Base-by-base conservation (phyloP, 2,888 invertebrate species). In the Cataglyphis livida region DNA sequence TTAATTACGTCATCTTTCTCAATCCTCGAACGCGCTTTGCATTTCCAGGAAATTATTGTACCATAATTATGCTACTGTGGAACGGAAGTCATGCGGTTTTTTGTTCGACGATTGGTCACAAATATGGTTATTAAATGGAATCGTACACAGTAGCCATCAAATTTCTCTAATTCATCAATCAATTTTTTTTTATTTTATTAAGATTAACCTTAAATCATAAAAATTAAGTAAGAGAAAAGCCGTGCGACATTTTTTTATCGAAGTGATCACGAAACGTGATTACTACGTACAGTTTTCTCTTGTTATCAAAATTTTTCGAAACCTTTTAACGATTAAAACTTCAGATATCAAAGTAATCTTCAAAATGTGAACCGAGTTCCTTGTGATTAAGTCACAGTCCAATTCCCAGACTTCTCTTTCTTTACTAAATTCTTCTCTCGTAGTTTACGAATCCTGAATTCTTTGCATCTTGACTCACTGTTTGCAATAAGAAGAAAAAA, bases 1-100 rank as follows among this genome's bases (percentile, higher is more conserved):
- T 76, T 84, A 87, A 87, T 89, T 89, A 82, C 75, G 35, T 65
- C 57, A 68, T 85, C 70, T 84, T 82, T 74, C 66, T 74, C 76
- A 59, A 51, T 9, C 44, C n/a, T 76, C 71, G 25, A 54, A 28
- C 51, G 32, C 65, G 44, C 15, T 48, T 21, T 48, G 74, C 66
- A 48, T 65, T 65, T 65, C 44, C 51, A 41, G 32, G 70, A 76
- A 54, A 76, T 76, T 76, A 28, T 70, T 54, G 28, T 71, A 3
- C 25, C 25, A 71, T 71, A 51, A 35, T 70, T 68, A 66, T 68
- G 35, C 28, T 70, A 70, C 32, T 70, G 25, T 32, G 28, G 12
- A 7, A 5, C 25, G n/a, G 25, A 76, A 76, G 9, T 76, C 70
- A 64, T 25, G 18, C 4, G 32, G 35, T 18, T 21, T 65, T 75